Evolutionary conservation across 2,113 vertebrate genomes (phyloP).

Genomic region (Tricholaema leucomelas): DNA sequence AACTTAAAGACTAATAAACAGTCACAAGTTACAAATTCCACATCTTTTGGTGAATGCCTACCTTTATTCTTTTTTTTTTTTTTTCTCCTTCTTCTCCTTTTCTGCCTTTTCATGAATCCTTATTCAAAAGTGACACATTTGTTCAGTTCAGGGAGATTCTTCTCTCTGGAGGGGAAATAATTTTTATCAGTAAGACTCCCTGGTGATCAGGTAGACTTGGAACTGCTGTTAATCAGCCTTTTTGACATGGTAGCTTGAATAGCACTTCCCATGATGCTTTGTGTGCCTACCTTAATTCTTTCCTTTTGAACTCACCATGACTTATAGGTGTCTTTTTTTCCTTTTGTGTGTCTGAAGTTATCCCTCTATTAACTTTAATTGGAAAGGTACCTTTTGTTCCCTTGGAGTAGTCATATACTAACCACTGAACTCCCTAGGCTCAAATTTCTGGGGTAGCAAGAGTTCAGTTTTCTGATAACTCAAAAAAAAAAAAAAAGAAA

Average conservation of each 20-base stretch:
- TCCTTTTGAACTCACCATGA: slow-evolving; percentile 84
- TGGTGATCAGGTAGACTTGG: slow-evolving; percentile 82
- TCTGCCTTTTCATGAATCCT: slow-evolving; percentile 75
- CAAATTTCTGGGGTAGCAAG: slow-evolving; percentile 77
- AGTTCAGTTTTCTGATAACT: slow-evolving; percentile 70
- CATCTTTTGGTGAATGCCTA: slow-evolving; percentile 59
- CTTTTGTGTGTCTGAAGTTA: slow-evolving; percentile 83
- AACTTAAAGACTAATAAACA: slow-evolving; percentile 65
- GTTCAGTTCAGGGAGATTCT: slow-evolving; percentile 79
- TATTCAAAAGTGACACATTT: slow-evolving; percentile 82
- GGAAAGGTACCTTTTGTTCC: slow-evolving; percentile 83
- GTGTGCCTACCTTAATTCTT: slow-evolving; percentile 79
- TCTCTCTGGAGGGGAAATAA: slow-evolving; percentile 80
- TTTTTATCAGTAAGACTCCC: slow-evolving; percentile 84
- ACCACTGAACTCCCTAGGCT: slow-evolving; percentile 76
- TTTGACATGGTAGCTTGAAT: slow-evolving; percentile 82
- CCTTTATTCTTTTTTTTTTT: slow-evolving; percentile 71
- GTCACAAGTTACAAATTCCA: slow-evolving; percentile 65
- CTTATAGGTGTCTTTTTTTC: slow-evolving; percentile 80
- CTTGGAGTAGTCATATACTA: slow-evolving; percentile 72
- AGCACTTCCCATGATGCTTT: slow-evolving; percentile 83
- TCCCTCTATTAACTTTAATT: slow-evolving; percentile 84
- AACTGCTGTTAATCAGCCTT: slow-evolving; percentile 82
- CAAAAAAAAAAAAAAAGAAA: slow-evolving; percentile 40
- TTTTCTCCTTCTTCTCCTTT: neutral